phyloP scores from a whole-genome alignment of 2,113 vertebrate genomes.

The Apodemus sylvaticus region DNA sequence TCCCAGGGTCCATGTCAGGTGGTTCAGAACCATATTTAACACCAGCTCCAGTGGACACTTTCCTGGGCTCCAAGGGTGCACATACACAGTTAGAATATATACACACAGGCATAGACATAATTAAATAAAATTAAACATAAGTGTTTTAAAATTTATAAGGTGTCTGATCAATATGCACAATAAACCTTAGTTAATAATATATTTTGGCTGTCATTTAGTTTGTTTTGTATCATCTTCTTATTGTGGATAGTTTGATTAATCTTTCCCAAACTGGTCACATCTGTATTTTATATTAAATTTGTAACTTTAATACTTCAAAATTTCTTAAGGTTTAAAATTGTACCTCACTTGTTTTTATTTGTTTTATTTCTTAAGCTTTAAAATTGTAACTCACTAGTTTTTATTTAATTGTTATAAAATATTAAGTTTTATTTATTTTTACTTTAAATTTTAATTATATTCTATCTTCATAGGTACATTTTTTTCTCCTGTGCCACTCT shows the following conservation, averaged over 20 bases:
- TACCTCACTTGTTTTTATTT: background rate
- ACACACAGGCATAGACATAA: background rate
- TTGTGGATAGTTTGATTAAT: background rate
- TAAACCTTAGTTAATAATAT: background rate
- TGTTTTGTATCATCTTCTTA: background rate
- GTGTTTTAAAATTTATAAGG: background rate
- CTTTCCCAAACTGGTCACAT: background rate
- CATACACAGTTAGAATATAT: background rate
- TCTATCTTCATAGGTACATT: background rate
- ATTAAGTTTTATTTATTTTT: background rate
- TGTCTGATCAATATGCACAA: background rate
- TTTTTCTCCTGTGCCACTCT: background rate
- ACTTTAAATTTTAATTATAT: background rate
- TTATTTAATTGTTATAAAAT: background rate
- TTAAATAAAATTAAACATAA: background rate
- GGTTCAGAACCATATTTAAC: background rate
- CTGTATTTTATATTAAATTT: slow-evolving; percentile 3
- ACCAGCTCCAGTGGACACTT: background rate
- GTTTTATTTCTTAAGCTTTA: background rate
- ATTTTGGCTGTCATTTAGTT: background rate
- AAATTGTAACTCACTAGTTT: background rate
- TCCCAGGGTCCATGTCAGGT: background rate
- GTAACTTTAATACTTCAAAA: slow-evolving; percentile 6
- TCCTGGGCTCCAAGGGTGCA: background rate
- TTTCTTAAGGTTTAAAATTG: background rate